Base-by-base conservation (phyloP, 2,888 invertebrate species). In the Drosophila aldrichi region DNA sequence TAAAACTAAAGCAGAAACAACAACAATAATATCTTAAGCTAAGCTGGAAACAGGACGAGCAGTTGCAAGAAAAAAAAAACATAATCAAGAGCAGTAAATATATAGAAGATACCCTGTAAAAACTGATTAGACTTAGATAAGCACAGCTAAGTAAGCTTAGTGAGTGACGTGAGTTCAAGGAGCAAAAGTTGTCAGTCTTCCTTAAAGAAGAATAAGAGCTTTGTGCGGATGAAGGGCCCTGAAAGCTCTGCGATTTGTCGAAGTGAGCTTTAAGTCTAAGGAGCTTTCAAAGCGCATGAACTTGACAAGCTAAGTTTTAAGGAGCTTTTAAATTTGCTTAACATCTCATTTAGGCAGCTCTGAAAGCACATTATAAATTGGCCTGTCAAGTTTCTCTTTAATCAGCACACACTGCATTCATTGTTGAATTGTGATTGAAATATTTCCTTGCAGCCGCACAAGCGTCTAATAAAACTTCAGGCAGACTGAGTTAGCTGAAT, bases 21-120 rank as follows among this genome's bases (percentile, higher is more conserved):
- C 59, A 73, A 77, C 61, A 77, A 69, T 77, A 68, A 62, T 77
- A 65, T 52, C 76, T 70, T 75, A 71, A 55, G 67, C 71, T 71
- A 63, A 64, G 71, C 76, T 48, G 56, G 56, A 52, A 75, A 66
- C 55, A 64, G 60, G 41, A 56, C 70, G 70, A 74, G 74, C 71
- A 62, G 58, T 74, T 10, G 10, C 48, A 29, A 43, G 2, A 10
- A n/a, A 41, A 18, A 3, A 46, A 16, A 55, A 62, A 56, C 44
- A 51, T 40, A 38, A 57, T 57, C 9, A 22, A 55, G 29, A 36
- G 44, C 20, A 51, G 54, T 12, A 14, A 25, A 41, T 59, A 38
- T 20, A 18, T 25, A 51, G 22, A 38, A 18, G 66, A 52, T 55
- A 43, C 34, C 10, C 46, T 56, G 25, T 34, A 38, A 65, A 71